Evolutionary conservation across 1,140 invertebrate species (phyloP).

Genomic region (Littorina saxatilis): DNA sequence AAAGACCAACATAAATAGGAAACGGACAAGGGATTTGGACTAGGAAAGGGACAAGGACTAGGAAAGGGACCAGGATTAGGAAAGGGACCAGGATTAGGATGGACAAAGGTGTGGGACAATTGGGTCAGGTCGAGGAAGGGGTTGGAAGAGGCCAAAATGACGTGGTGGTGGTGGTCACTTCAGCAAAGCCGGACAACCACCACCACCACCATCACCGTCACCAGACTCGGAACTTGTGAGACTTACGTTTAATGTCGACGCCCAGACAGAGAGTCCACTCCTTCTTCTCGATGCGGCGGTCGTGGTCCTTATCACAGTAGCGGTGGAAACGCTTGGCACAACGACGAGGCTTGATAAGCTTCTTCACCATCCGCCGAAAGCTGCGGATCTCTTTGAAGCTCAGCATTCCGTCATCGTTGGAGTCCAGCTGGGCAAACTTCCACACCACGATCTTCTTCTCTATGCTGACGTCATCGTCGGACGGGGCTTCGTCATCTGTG

Average conservation of each 20-base stretch:
- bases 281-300: constrained; percentile 83
- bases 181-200: too few species aligned
- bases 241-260: constrained; percentile 77
- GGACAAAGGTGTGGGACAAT: too few species aligned
- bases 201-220: too few species aligned
- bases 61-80: background rate
- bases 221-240: background rate
- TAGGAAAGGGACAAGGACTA: background rate
- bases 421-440: constrained; percentile 91
- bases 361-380: constrained; percentile 87
- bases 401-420: constrained; percentile 84
- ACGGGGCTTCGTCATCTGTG: constrained; percentile 12
- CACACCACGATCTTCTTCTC: constrained; percentile 81
- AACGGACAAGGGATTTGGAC: background rate
- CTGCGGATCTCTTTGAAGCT: constrained; percentile 88
- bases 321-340: constrained; percentile 92
- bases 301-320: constrained; percentile 88
- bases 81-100: background rate
- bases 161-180: background rate
- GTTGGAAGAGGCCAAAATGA: too few species aligned
- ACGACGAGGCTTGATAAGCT: constrained; percentile 89
- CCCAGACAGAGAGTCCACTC: constrained; percentile 91
- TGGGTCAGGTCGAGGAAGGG: background rate
- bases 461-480: constrained; percentile 39
- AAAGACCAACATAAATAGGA: background rate